These are phyloP conservation scores for Hylyphantes graminicola DNA, from an alignment of 1,140 invertebrate genomes.

Conservation along the genomic window DNA sequence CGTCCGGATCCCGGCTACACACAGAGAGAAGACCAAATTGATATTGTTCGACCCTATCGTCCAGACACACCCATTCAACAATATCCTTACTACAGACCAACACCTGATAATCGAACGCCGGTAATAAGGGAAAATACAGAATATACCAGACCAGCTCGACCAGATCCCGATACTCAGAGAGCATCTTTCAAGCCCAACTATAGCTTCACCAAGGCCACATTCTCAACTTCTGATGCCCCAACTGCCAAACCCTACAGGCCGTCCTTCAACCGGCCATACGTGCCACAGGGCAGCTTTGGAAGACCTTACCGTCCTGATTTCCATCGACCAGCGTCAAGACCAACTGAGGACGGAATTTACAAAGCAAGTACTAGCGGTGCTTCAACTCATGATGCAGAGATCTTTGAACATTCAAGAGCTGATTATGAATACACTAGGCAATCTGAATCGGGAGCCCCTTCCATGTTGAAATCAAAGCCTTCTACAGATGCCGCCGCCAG, in stretches of 20 bases:
- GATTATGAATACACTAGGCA: constrained; percentile 50
- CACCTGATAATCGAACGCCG: constrained; percentile 40
- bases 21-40: background rate
- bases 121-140: constrained; percentile 30
- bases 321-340: constrained; percentile 20
- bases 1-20: constrained; percentile 39
- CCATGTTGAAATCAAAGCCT: background rate
- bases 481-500: background rate
- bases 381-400: background rate
- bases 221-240: background rate
- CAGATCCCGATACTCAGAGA: constrained; percentile 8
- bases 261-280: background rate
- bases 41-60: constrained; percentile 30
- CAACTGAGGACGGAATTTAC: background rate
- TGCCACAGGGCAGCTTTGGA: constrained; percentile 37
- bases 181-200: constrained; percentile 27
- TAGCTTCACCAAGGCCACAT: constrained; percentile 1
- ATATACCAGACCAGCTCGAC: constrained; percentile 27
- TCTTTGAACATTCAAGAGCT: constrained; percentile 28
- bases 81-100: constrained; percentile 51
- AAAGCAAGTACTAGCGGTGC: background rate
- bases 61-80: constrained; percentile 51
- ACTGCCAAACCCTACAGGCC: constrained; percentile 42
- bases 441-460: constrained; percentile 9
- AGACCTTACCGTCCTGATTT: constrained; percentile 45